Percentiles rank a stretch among this genome's conserved stretches.
Evolutionary conservation across 2,888 invertebrate species (phyloP).

Genomic region (Leucoma salicis): DNA sequence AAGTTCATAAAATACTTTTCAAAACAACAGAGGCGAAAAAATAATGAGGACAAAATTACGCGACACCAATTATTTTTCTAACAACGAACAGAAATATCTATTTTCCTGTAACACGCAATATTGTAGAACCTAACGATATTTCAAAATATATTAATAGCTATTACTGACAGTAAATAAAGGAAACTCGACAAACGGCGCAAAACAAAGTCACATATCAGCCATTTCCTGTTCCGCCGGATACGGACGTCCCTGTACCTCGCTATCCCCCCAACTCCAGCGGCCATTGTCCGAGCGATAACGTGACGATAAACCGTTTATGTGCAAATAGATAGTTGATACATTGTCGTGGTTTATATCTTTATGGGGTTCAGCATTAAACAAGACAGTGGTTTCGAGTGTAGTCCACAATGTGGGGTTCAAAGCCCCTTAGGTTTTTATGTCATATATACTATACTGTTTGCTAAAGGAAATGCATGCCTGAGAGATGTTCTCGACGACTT

Average conservation of each 20-base stretch:
- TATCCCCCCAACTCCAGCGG: constrained; percentile 9
- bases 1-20: neutral
- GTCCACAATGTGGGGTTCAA: too few relatives aligned
- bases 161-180: constrained; percentile 37
- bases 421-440: too few relatives aligned
- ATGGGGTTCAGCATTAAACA: neutral
- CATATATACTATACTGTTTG: too few relatives aligned
- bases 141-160: constrained; percentile 31
- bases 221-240: constrained; percentile 53
- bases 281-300: constrained; percentile 37
- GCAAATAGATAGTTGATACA: constrained; percentile 38
- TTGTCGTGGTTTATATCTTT: constrained; percentile 15
- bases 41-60: neutral
- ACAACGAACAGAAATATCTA: constrained; percentile 3
- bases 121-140: constrained; percentile 23
- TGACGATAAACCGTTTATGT: constrained; percentile 42
- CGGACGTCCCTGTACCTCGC: constrained; percentile 37
- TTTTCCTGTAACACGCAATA: constrained; percentile 9
- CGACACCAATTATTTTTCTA: neutral
- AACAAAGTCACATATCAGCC: constrained; percentile 63
- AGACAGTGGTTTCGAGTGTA: neutral
- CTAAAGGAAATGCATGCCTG: too few relatives aligned
- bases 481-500: too few relatives aligned
- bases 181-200: constrained; percentile 48
- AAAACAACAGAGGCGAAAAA: neutral